Percentiles rank a stretch among this genome's conserved stretches.
These are phyloP conservation scores for Pitangus sulphuratus DNA, from an alignment of 2,797 vertebrate genomes.

Conservation along the genomic window DNA sequence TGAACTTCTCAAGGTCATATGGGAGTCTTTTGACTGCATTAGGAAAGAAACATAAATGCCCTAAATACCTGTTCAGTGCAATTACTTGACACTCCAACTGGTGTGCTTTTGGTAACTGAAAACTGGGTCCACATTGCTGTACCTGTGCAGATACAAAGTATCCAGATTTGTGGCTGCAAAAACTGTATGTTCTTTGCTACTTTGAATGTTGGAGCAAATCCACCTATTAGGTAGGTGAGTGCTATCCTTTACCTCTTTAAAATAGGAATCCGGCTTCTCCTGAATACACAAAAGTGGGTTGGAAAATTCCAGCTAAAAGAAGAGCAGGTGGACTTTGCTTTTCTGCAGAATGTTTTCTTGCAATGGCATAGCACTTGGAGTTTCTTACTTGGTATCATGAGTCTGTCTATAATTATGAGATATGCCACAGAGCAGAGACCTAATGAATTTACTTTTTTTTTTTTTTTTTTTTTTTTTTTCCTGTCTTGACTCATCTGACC, in stretches of 20 bases:
- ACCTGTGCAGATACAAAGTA: background rate
- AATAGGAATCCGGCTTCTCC: background rate
- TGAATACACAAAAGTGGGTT: background rate
- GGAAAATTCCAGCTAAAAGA: background rate
- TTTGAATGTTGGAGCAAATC: background rate
- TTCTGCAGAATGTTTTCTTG: background rate
- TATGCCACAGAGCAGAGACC: background rate
- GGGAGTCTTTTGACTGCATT: background rate
- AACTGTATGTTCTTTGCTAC: background rate
- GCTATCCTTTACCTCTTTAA: background rate
- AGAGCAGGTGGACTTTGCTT: background rate
- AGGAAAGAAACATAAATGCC: background rate
- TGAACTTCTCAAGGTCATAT: background rate
- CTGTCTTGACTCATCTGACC: background rate
- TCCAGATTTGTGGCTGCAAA: background rate
- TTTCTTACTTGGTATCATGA: background rate
- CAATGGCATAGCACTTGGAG: background rate
- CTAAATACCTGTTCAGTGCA: background rate
- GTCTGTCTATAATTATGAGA: background rate
- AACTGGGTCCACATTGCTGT: background rate
- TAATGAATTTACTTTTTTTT: background rate
- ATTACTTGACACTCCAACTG: background rate
- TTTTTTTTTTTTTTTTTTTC: background rate
- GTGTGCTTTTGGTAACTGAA: background rate
- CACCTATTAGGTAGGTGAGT: fast-evolving